Evolutionary conservation across 2,113 vertebrate species (phyloP).

Genomic region (Heteronetta atricapilla): DNA sequence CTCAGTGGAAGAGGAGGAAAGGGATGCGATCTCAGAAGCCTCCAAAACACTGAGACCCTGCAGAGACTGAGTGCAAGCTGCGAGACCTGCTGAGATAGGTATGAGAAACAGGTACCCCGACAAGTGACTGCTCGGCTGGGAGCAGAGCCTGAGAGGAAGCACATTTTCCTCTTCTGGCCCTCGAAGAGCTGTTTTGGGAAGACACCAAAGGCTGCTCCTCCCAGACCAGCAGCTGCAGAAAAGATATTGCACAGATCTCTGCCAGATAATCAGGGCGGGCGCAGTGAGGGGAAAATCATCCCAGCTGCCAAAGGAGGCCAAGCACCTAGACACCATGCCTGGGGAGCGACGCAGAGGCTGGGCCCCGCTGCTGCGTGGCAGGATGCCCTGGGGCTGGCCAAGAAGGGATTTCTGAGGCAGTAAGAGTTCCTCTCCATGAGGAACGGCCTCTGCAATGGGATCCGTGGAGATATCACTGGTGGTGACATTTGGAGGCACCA

Average conservation of each 20-base stretch:
- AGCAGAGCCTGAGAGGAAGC: neutral
- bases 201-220: neutral
- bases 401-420: neutral
- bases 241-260: neutral
- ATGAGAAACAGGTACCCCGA: neutral
- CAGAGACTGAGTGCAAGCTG: neutral
- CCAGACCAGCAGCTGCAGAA: neutral
- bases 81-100: neutral
- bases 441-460: neutral
- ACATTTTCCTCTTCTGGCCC: neutral
- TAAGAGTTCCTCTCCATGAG: neutral
- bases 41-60: too few species aligned
- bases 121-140: neutral
- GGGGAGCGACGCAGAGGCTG: neutral
- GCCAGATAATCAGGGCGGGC: neutral
- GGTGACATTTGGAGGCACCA: neutral
- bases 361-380: accelerated
- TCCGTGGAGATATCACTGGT: neutral
- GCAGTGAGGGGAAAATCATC: neutral
- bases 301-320: neutral
- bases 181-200: neutral
- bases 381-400: neutral
- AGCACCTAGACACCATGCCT: accelerated
- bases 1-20: too few species aligned
- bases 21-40: neutral